Base-by-base conservation (phyloP, 2,113 vertebrate genomes). In the Eulemur rufifrons region DNA sequence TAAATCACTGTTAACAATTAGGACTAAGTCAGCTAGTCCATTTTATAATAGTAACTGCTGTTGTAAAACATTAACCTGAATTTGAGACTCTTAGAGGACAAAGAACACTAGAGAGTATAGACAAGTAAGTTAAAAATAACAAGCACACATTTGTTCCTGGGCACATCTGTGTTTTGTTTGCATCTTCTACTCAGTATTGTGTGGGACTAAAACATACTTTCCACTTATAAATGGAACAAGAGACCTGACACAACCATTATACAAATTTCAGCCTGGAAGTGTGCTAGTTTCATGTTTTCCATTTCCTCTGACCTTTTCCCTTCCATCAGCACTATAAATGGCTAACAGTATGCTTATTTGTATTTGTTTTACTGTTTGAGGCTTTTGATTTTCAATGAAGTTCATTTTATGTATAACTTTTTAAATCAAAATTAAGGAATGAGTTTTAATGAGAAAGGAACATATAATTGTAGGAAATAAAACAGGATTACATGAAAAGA, bases 231-330 rank as follows among this genome's bases (percentile, higher is more conserved):
- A 77, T 71, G 47, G 56, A 85, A 71, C 0, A 25, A 73, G 73
- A 86, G 47, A 89, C n/a, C 42, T 71, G 45, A 92, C 42, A 94
- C 8, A 73, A 34, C 71, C 52, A 15, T 76, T 80, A n/a, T 29
- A 66, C 1, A 47, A 39, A 64, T 77, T 92, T 94, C 39, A 86
- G 66, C 68, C 85, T 73, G 91, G 27, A 94, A 92, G 47, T 39
- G 27, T 71, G 34, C 84, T 86, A 54, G 34, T 68, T 94, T 94
- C 80, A 86, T 92, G 71, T 76, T 95, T 96, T 95, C 94, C 78
- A 86, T 77, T 96, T 92, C 89, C 89, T 89, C 61, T 94, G 94
- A 94, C 61, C 25, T 77, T 93, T 94, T 90, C 68, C 71, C 61
- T 77, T n/a, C 84, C 59, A 82, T 89, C 34, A 39, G 21, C 83